Base-by-base conservation (phyloP, 2,797 vertebrate species). In the Sebastes diploproa region DNA sequence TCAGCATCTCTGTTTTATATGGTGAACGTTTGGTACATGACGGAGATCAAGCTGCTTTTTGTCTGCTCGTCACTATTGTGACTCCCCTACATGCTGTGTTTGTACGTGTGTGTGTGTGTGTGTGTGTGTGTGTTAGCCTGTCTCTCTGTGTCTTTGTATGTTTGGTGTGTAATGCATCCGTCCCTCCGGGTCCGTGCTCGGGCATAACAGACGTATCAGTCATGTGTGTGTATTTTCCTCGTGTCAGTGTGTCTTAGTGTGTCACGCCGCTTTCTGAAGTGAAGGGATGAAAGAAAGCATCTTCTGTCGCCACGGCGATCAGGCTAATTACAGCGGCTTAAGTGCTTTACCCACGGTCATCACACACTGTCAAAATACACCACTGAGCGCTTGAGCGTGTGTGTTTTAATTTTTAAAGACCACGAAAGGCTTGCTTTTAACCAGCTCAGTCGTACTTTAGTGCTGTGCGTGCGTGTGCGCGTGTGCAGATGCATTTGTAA, bases 291-390 rank as follows among this genome's bases (percentile, higher is more conserved):
- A 94, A 93, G 93, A 85, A 91, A 80, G 88, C 91, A 95, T 95
- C 93, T 95, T 95, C 95, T 91, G 94, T 93, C 92, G 30, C 93
- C 90, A 87, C 88, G 75, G 93, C 88, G 86, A 93, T 95, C 93
- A 91, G 93, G 90, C 95, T 96, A 96, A 96, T 96, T 96, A 96
- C 94, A 92, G 92, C 93, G 93, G 95, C 94, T 96, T 96, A 96
- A 96, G 95, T 95, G 95, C 93, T 95, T 95, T 93, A 95, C 92
- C 95, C 95, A 92, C 84, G 93, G 94, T 94, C 94, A 94, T 95
- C 94, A 92, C 95, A 95, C 93, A 94, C 94, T 94, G 94, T 93
- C 93, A 93, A 89, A 94, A 94, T 78, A 91, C 91, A 92, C 91
- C 92, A 86, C 91, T 82, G 90, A 91, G 91, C 68, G 27, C 82